These are phyloP conservation scores for Psittacula derbiana DNA, from an alignment of 2,797 vertebrate species.

Conservation along the genomic window DNA sequence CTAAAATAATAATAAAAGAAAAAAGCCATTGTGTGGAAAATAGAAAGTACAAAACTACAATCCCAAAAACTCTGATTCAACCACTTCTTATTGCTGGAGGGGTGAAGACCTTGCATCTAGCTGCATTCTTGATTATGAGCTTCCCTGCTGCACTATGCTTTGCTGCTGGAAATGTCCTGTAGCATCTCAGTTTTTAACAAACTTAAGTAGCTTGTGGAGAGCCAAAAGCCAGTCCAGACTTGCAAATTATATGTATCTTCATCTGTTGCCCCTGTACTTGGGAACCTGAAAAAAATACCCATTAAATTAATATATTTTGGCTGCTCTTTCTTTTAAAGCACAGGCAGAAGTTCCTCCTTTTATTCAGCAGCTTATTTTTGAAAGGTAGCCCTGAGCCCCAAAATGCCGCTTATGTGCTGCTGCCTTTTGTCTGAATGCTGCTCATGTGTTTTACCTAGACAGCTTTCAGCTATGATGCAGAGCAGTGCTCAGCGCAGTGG, in stretches of 20 bases:
- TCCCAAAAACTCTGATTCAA: neutral
- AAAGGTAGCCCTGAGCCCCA: neutral
- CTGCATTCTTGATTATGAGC: neutral
- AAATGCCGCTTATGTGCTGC: neutral
- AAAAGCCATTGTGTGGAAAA: rapidly evolving
- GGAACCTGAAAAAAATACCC: neutral
- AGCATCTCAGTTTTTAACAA: neutral
- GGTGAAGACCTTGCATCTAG: neutral
- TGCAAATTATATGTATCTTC: neutral
- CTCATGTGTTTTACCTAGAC: neutral
- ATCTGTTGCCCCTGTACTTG: neutral
- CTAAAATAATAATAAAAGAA: neutral
- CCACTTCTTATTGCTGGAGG: neutral
- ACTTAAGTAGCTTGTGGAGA: neutral
- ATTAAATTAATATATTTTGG: neutral
- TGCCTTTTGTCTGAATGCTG: neutral
- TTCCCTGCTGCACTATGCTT: neutral
- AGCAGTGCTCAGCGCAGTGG: too few relatives aligned
- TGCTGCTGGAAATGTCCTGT: neutral
- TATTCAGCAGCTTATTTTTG: neutral
- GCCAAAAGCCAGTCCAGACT: neutral
- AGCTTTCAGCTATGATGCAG: neutral
- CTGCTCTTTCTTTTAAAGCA: neutral
- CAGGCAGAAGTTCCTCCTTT: neutral
- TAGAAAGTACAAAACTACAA: neutral